Conservation (phyloP, 2,113 vertebrate species). For the Aegotheles bennettii region DNA sequence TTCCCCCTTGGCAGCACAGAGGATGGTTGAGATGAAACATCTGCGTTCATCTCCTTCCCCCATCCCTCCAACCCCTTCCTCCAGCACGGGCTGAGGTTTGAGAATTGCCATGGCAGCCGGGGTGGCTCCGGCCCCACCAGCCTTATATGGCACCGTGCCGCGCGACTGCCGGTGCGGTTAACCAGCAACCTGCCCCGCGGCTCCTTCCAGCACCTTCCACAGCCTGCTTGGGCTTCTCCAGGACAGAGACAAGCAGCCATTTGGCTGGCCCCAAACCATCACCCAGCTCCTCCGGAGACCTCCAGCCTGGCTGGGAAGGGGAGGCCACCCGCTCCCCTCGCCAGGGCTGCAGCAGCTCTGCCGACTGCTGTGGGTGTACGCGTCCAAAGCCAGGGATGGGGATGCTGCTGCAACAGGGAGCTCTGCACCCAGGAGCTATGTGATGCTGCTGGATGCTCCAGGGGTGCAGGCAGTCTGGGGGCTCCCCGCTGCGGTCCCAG, state of each 20-base stretch:
- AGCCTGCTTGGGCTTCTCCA: background rate
- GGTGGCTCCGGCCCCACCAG: background rate
- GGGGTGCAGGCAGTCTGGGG: background rate
- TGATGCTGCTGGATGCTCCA: rapidly evolving
- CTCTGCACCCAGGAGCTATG: background rate
- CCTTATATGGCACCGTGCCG: background rate
- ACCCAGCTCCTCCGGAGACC: background rate
- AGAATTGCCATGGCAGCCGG: background rate
- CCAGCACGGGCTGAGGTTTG: background rate
- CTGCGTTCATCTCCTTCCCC: background rate
- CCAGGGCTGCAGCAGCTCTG: background rate
- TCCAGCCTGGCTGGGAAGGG: rapidly evolving
- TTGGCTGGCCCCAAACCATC: background rate
- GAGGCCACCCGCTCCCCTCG: rapidly evolving
- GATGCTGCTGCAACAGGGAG: background rate
- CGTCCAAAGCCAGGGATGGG: background rate
- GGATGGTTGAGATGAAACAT: background rate
- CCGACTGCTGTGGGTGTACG: rapidly evolving
- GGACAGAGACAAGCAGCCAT: background rate
- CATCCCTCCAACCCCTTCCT: background rate
- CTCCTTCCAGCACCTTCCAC: background rate
- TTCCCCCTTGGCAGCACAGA: background rate
- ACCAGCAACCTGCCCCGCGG: background rate
- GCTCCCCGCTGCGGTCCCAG: background rate
- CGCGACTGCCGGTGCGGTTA: background rate